These are phyloP conservation scores for Zosterops hypoxanthus DNA, from an alignment of 2,113 vertebrate genomes.

Conservation along the genomic window DNA sequence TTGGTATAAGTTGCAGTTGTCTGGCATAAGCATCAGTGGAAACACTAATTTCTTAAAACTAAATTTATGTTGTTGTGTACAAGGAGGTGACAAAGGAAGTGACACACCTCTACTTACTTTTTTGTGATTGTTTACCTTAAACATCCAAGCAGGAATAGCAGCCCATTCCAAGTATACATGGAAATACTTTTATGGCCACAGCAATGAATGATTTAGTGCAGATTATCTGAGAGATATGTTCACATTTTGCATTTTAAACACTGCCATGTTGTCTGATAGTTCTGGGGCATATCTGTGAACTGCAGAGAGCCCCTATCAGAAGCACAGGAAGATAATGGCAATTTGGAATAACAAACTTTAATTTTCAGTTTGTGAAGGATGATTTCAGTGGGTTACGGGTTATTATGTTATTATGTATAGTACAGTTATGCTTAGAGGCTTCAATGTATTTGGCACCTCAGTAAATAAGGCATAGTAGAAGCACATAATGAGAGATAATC, in stretches of 20 bases:
- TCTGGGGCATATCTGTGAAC: constrained; percentile 7
- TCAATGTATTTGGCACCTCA: background rate
- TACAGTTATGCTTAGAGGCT: background rate
- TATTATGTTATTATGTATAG: background rate
- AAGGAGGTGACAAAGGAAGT: background rate
- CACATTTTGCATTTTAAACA: constrained; percentile 47
- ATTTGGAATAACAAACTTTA: constrained; percentile 26
- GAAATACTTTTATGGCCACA: constrained; percentile 47
- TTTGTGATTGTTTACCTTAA: constrained; percentile 55
- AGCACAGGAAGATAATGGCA: background rate
- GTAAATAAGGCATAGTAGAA: background rate
- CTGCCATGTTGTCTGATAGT: constrained; percentile 30
- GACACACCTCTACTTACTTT: constrained; percentile 24
- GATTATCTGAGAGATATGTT: constrained; percentile 25
- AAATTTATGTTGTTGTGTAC: constrained; percentile 45
- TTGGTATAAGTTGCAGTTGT: constrained; percentile 39
- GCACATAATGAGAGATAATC: background rate
- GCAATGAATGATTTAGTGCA: constrained; percentile 50
- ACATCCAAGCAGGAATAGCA: constrained; percentile 49
- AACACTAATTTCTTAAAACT: constrained; percentile 39
- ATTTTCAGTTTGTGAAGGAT: background rate
- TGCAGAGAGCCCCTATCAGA: constrained; percentile 29
- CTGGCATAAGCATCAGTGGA: background rate
- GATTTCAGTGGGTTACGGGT: background rate
- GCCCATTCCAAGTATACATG: background rate